Evolutionary conservation across 2,797 vertebrate species (phyloP).

Genomic region (Gambusia yucatana): DNA sequence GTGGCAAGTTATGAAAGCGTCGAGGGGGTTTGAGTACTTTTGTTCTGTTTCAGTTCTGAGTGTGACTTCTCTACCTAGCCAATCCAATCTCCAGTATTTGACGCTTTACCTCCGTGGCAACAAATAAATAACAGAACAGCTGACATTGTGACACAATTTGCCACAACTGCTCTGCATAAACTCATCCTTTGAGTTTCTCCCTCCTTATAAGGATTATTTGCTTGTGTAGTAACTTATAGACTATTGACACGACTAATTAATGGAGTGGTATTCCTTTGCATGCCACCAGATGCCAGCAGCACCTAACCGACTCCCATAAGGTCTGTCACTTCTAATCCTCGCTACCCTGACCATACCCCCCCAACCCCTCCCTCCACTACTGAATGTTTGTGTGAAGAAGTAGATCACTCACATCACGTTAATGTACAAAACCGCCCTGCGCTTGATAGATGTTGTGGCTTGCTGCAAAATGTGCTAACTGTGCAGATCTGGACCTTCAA

Average conservation of each 20-base stretch:
- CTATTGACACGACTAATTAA: conserved; percentile 54
- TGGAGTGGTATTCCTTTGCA: conserved; percentile 61
- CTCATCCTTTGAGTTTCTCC: conserved; percentile 14
- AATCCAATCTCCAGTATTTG: conserved; percentile 9
- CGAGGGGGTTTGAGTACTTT: background rate
- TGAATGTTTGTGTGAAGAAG: conserved; percentile 75
- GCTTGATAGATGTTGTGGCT: conserved; percentile 83
- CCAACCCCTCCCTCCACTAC: conserved; percentile 23
- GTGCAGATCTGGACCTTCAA: conserved; percentile 81
- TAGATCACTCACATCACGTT: conserved; percentile 83
- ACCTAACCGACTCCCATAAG: conserved; percentile 70
- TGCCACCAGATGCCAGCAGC: conserved; percentile 83
- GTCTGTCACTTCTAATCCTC: conserved; percentile 27
- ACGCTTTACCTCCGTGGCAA: conserved; percentile 1
- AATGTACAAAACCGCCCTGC: conserved; percentile 78
- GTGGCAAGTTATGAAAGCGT: background rate
- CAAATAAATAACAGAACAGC: conserved; percentile 28
- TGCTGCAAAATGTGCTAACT: conserved; percentile 85
- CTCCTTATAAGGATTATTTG: conserved; percentile 10
- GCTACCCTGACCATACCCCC: background rate
- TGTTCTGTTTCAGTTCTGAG: conserved; percentile 23
- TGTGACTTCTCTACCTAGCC: conserved; percentile 31
- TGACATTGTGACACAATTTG: conserved; percentile 10
- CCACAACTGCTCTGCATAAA: conserved; percentile 13
- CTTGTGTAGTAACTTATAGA: conserved; percentile 14